Evolutionary conservation across 2,113 vertebrate genomes (phyloP).

Genomic region (Rhinolophus ferrumequinum): DNA sequence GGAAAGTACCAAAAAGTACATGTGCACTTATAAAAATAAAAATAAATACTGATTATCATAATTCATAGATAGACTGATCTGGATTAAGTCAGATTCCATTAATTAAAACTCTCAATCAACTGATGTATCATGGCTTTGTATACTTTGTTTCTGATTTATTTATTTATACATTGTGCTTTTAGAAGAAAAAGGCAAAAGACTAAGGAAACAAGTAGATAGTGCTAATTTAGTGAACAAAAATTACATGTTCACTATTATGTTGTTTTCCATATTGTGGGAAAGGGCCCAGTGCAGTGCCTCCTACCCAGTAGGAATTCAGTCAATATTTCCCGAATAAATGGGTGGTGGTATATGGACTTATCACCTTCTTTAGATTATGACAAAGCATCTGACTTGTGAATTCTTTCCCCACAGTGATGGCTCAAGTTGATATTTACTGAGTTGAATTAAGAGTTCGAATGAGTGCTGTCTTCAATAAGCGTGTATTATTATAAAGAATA

Average conservation of each 20-base stretch:
- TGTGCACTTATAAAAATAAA: not conserved
- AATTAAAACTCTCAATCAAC: not conserved
- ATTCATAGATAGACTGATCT: not conserved
- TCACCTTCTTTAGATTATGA: not conserved
- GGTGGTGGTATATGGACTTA: not conserved
- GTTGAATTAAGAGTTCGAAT: not conserved
- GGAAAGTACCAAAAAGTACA: not conserved
- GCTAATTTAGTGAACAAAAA: not conserved
- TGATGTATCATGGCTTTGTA: not conserved
- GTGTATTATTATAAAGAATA: not conserved
- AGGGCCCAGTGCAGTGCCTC: not conserved
- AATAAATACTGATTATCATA: not conserved
- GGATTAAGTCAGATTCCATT: conserved; percentile 4
- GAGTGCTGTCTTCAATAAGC: not conserved
- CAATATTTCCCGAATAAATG: not conserved
- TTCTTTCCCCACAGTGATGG: not conserved
- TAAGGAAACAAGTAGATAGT: not conserved
- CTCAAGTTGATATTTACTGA: not conserved
- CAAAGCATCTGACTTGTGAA: not conserved
- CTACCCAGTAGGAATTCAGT: not conserved
- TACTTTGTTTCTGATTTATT: not conserved
- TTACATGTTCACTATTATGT: not conserved
- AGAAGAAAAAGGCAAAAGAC: not conserved
- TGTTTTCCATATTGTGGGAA: not conserved
- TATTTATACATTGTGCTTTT: not conserved